Base-by-base conservation (phyloP, 2,113 vertebrate species). In the Megalops atlanticus region DNA sequence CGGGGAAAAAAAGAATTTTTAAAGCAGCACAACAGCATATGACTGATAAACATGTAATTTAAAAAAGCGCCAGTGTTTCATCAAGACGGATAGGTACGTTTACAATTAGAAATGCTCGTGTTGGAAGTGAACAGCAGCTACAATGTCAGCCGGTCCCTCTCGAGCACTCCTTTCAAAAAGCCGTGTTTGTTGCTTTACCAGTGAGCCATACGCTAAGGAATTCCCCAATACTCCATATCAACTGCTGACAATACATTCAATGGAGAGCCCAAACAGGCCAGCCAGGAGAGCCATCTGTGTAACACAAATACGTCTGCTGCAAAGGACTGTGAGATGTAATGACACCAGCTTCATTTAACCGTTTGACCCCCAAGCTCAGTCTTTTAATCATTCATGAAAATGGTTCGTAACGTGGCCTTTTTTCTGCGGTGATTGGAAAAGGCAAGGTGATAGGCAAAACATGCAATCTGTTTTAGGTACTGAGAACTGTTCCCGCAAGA, bases 21-120 rank as follows among this genome's bases (percentile, higher is more conserved):
- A n/a, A n/a, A n/a, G n/a, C n/a, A n/a, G n/a, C n/a, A n/a, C n/a
- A n/a, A n/a, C n/a, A n/a, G n/a, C n/a, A n/a, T n/a, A n/a, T n/a
- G n/a, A n/a, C n/a, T n/a, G n/a, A n/a, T n/a, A n/a, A n/a, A n/a
- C n/a, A n/a, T n/a, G n/a, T n/a, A n/a, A n/a, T n/a, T n/a, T n/a
- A n/a, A n/a, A n/a, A n/a, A n/a, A n/a, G n/a, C n/a, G 76, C 39
- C 81, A 75, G 70, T 49, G 79, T 86, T 85, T 87, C 77, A 27
- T 15, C 64, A 72, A 39, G 16, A 41, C 49, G 45, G 45, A 72
- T 45, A 39, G 58, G 6, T 21, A n/a, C 52, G 18, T 41, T 78
- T 39, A 8, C 24, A n/a, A 73, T 54, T 31, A 77, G 54, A 82
- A 69, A 27, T 11, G 10, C 18, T 7, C 31, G 10, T 69, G 24